Conservation (phyloP, 1,140 invertebrate species). For the Babylonia areolata region DNA sequence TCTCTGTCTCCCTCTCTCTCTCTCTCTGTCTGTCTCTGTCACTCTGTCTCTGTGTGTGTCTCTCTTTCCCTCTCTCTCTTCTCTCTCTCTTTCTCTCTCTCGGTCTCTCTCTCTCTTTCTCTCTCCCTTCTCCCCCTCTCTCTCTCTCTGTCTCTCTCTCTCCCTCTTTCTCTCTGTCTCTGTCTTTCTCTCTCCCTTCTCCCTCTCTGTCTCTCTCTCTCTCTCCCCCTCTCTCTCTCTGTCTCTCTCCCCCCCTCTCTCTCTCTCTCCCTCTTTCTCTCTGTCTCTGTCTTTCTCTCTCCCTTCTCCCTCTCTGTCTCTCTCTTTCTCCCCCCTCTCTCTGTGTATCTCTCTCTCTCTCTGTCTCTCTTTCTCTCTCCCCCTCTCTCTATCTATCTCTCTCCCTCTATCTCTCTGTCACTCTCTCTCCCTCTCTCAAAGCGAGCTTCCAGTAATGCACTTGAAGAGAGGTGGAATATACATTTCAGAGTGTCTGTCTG, state of each 20-base stretch:
- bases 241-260: too few species aligned
- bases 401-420: too few species aligned
- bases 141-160: background rate
- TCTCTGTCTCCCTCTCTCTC: background rate
- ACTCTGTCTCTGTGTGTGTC: background rate
- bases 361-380: too few species aligned
- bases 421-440: too few species aligned
- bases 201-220: background rate
- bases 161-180: background rate
- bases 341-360: too few species aligned
- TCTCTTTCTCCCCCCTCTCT: constrained; percentile 22
- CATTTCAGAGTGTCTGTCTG: too few species aligned
- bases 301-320: background rate
- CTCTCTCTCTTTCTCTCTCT: background rate
- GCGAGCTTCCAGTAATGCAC: too few species aligned
- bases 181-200: background rate
- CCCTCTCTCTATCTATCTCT: too few species aligned
- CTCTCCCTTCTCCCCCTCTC: background rate
- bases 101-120: background rate
- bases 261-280: too few species aligned
- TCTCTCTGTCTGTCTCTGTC: background rate
- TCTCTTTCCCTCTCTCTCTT: background rate
- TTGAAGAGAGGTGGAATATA: too few species aligned
- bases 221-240: too few species aligned
- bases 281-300: background rate